These are phyloP conservation scores for Platichthys stellatus DNA, from an alignment of 2,113 vertebrate species.

Conservation along the genomic window DNA sequence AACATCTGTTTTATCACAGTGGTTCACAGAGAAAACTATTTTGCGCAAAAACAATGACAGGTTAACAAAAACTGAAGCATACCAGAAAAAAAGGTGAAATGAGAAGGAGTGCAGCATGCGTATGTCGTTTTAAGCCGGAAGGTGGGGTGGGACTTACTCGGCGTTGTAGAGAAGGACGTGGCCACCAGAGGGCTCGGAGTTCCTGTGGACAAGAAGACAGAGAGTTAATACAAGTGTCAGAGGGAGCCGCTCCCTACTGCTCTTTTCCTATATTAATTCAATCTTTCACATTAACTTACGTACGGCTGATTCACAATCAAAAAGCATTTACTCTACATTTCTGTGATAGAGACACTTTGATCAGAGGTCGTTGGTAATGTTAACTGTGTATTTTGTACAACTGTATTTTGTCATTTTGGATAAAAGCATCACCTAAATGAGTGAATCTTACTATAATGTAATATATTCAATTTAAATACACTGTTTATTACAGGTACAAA, in stretches of 20 bases:
- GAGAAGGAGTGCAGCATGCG: slow-evolving; percentile 34
- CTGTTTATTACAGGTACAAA: background rate
- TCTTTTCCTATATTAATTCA: slow-evolving; percentile 16
- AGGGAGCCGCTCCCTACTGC: slow-evolving; percentile 1
- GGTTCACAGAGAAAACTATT: slow-evolving; percentile 30
- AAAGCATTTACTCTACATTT: background rate
- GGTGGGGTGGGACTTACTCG: slow-evolving; percentile 84
- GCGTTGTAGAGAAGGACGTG: slow-evolving; percentile 86
- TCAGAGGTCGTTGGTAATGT: no score
- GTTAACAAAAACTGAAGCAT: slow-evolving; percentile 23
- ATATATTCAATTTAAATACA: no score
- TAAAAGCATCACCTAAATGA: background rate
- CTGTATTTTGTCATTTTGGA: background rate
- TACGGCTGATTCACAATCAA: background rate
- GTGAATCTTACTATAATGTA: background rate
- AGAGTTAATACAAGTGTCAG: background rate
- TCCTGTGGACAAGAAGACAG: slow-evolving; percentile 83
- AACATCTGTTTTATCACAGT: slow-evolving; percentile 29
- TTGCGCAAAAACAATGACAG: slow-evolving; percentile 39
- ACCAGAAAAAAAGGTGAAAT: slow-evolving; percentile 46
- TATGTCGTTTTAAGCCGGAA: slow-evolving; percentile 28
- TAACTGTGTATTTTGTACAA: background rate
- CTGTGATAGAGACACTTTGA: background rate
- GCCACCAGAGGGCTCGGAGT: slow-evolving; percentile 89
- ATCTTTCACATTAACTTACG: background rate